Evolutionary conservation across 2,888 invertebrate species (phyloP).

Genomic region (Dexiosoma caninum): DNA sequence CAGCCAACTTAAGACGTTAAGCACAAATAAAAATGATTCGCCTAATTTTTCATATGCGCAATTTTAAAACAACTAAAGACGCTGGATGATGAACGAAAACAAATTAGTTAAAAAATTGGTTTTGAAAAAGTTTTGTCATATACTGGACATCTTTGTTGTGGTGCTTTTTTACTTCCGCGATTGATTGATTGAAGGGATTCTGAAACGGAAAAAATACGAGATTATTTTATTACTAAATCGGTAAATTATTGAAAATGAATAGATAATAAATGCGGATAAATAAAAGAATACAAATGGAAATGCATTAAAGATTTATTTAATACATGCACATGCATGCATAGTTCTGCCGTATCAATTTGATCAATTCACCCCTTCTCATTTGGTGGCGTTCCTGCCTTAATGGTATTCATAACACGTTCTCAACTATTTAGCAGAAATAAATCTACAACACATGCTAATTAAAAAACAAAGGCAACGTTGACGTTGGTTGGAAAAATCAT

Average conservation of each 20-base stretch:
- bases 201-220: conserved; percentile 18
- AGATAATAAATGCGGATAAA: too few species aligned
- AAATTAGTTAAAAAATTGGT: conserved; percentile 39
- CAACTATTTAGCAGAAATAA: background rate
- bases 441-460: conserved; percentile 38
- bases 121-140: conserved; percentile 49
- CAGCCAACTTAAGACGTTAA: conserved; percentile 9
- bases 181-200: conserved; percentile 4
- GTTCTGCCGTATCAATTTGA: too few species aligned
- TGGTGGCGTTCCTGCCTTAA: background rate
- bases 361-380: background rate
- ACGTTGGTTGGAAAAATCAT: background rate
- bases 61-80: conserved; percentile 24
- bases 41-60: conserved; percentile 17
- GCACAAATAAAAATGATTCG: conserved; percentile 5
- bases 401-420: background rate
- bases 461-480: background rate
- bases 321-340: too few species aligned
- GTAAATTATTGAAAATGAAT: background rate
- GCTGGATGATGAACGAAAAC: conserved; percentile 24
- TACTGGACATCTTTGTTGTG: conserved; percentile 38
- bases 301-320: too few species aligned
- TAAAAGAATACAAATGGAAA: too few species aligned
- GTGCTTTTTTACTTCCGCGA: conserved; percentile 9
- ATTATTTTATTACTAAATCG: background rate